Evolutionary conservation across 2,888 invertebrate genomes (phyloP).

Genomic region (Ophion obscuratus): DNA sequence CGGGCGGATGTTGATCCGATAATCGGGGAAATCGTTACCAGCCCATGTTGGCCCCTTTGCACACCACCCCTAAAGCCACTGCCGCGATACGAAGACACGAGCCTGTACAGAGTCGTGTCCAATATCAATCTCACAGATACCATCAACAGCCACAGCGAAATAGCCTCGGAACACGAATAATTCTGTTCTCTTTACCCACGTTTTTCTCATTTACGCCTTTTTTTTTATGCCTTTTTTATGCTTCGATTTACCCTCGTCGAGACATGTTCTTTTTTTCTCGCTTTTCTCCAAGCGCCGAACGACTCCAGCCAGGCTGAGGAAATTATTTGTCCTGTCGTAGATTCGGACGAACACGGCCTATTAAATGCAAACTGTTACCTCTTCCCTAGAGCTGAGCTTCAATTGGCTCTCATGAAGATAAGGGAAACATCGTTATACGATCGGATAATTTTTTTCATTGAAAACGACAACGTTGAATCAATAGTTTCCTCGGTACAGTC

Average conservation of each 20-base stretch:
- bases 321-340: not conserved
- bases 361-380: not conserved
- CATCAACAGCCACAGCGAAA: slow-evolving; percentile 40
- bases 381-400: not conserved
- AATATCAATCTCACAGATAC: slow-evolving; percentile 70
- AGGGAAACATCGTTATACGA: not conserved
- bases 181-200: not conserved
- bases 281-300: not conserved
- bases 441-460: not conserved
- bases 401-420: not conserved
- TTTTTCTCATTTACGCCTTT: slow-evolving; percentile 8
- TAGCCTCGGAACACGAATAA: slow-evolving; percentile 36
- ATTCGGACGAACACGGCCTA: not conserved
- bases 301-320: not conserved
- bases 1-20: not conserved
- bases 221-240: not conserved
- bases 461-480: not conserved
- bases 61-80: slow-evolving; percentile 61
- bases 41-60: slow-evolving; percentile 22
- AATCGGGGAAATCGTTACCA: not conserved
- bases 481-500: not conserved
- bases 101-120: slow-evolving; percentile 71
- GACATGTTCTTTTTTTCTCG: not conserved
- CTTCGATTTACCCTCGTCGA: slow-evolving; percentile 1
- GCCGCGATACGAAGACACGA: slow-evolving; percentile 74